Percentiles rank a stretch among this genome's conserved stretches.
These are phyloP conservation scores for Caenorhabditis auriculariae DNA, from an alignment of 2,888 invertebrate genomes.

Conservation along the genomic window DNA sequence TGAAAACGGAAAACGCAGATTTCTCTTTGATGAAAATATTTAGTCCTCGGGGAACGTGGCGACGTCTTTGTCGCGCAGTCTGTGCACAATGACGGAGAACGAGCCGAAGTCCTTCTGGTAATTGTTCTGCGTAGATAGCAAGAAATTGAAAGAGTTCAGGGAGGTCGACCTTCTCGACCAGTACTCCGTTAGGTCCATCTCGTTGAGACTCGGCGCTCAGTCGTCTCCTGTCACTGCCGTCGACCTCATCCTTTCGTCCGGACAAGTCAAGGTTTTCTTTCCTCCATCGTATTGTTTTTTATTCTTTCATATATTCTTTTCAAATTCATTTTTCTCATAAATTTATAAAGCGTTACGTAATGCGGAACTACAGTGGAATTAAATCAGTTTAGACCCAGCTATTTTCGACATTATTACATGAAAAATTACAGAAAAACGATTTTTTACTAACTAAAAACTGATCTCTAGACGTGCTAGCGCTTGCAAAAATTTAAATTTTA, in stretches of 20 bases:
- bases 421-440: too few relatives aligned
- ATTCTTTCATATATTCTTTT: background rate
- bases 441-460: too few relatives aligned
- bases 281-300: background rate
- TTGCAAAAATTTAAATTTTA: too few relatives aligned
- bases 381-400: too few relatives aligned
- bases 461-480: too few relatives aligned
- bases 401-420: too few relatives aligned
- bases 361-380: too few relatives aligned
- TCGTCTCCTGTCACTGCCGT: constrained; percentile 29
- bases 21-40: background rate
- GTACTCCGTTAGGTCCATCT: constrained; percentile 33
- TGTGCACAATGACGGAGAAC: constrained; percentile 39
- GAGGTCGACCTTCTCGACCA: constrained; percentile 42
- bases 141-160: constrained; percentile 11
- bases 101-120: constrained; percentile 40
- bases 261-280: constrained; percentile 28
- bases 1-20: too few relatives aligned
- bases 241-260: constrained; percentile 28
- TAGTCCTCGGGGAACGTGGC: constrained; percentile 38
- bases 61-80: constrained; percentile 21
- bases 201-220: constrained; percentile 27
- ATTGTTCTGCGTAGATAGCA: constrained; percentile 5
- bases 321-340: too few relatives aligned
- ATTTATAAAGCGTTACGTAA: too few relatives aligned